Base-by-base conservation (phyloP, 2,797 vertebrate genomes). In the Bryconaethiops microstoma region DNA sequence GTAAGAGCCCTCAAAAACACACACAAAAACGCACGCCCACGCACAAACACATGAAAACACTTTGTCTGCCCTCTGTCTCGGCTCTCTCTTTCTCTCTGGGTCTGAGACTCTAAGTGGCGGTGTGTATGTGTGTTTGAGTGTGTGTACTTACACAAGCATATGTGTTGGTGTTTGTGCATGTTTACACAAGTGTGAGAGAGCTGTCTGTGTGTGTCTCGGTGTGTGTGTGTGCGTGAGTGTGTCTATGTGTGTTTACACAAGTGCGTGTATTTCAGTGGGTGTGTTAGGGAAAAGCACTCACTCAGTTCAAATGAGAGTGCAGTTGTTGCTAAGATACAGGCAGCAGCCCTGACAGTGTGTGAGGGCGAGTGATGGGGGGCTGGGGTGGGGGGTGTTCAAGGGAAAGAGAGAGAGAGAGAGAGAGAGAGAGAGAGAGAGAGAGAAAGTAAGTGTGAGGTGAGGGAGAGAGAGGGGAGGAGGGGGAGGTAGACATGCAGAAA, bases 291-390 rank as follows among this genome's bases (percentile, higher is more conserved):
- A 94, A 93, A 93, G 92, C 93, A 94, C 94, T 94, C 93, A 92
- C 91, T 92, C 91, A 93, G 93, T 93, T 93, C 93, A 92, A 94
- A 94, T 92, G 96, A 96, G 96, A 98, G 95, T 96, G 96, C 96
- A 96, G 96, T 96, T 96, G 97, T 99, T 99, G 97, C 97, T 98
- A 99, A 98, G 97, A 97, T 96, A 99, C 97, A 96, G 90, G 95
- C 96, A 97, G 97, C 96, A 96, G 95, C 93, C 92, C 87, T 76
- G 92, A 94, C 92, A 92, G 92, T 93, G 92, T 91, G 92, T 92
- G 89, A 90, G 91, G 84, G 89, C 79, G 81, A 86, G 88, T 79
- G 87, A 81, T 79, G 77, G 82, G 69, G 84, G 75, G 48, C 3
- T 65, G 93, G 45, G 69, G 35, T 68, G 92, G 55, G 67, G 50